These are phyloP conservation scores for Notamacropus eugenii DNA, from an alignment of 2,797 vertebrate species.

Conservation along the genomic window DNA sequence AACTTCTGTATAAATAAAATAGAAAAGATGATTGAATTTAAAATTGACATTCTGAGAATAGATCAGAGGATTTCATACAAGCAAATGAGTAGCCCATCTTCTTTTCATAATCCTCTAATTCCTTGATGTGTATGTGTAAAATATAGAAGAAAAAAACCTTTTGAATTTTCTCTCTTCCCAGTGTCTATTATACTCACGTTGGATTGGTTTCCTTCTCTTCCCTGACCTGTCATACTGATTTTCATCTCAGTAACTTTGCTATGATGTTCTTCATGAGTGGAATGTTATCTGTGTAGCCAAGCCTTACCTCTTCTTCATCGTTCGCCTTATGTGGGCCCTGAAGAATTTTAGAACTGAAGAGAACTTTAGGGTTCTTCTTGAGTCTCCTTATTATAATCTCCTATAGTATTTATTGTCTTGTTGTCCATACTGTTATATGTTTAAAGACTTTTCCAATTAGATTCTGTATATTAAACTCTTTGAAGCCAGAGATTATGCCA, in stretches of 20 bases:
- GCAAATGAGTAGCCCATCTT: background rate
- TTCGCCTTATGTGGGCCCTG: background rate
- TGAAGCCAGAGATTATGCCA: background rate
- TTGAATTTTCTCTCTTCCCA: background rate
- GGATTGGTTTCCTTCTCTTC: background rate
- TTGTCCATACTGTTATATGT: background rate
- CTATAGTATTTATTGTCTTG: background rate
- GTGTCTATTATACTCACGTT: background rate
- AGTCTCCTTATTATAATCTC: background rate
- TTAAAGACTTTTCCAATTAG: background rate
- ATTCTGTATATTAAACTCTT: background rate
- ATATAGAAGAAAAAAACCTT: background rate
- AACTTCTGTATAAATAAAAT: background rate
- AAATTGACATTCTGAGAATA: background rate
- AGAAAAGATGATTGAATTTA: background rate
- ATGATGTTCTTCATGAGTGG: background rate
- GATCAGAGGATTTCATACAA: background rate
- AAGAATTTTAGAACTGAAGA: background rate
- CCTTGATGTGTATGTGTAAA: background rate
- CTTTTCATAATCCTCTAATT: background rate
- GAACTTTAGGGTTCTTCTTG: background rate
- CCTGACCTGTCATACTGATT: background rate
- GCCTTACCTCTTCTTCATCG: background rate
- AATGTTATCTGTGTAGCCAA: background rate
- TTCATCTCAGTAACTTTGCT: background rate